Conservation (phyloP, 2,113 vertebrate genomes). For the Planiliza haematocheilus region DNA sequence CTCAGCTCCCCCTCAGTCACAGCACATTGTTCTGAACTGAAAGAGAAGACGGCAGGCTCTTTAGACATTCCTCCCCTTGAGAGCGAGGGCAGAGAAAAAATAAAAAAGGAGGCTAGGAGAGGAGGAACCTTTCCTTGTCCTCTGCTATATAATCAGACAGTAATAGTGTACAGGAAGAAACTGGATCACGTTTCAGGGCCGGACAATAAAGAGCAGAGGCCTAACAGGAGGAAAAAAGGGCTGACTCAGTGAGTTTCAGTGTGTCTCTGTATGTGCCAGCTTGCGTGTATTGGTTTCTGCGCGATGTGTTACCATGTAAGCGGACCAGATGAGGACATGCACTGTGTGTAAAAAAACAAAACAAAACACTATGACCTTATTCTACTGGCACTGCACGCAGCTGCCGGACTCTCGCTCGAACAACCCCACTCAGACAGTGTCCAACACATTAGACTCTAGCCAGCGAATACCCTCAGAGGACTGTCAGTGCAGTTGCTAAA, state of each 20-base stretch:
- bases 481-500: slow-evolving; percentile 26
- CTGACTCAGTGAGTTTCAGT: slow-evolving; percentile 56
- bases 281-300: slow-evolving; percentile 7
- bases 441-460: slow-evolving; percentile 41
- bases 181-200: slow-evolving; percentile 62
- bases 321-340: slow-evolving; percentile 43
- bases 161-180: slow-evolving; percentile 46
- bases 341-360: slow-evolving; percentile 1
- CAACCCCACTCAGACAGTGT: slow-evolving; percentile 25
- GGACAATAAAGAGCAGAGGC: slow-evolving; percentile 55
- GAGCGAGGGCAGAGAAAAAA: slow-evolving; percentile 13
- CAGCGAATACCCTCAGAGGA: slow-evolving; percentile 25
- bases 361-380: background rate
- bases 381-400: slow-evolving; percentile 37
- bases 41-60: slow-evolving; percentile 40
- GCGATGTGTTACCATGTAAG: slow-evolving; percentile 18
- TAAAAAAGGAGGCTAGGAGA: slow-evolving; percentile 11
- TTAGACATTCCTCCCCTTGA: slow-evolving; percentile 34
- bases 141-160: slow-evolving; percentile 36
- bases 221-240: slow-evolving; percentile 33
- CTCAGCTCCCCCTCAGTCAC: slow-evolving; percentile 31
- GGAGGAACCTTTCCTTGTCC: slow-evolving; percentile 51
- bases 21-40: slow-evolving; percentile 47
- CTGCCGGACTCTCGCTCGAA: slow-evolving; percentile 18
- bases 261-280: slow-evolving; percentile 1